These are phyloP conservation scores for Uria lomvia DNA, from an alignment of 2,113 vertebrate species.

Conservation along the genomic window DNA sequence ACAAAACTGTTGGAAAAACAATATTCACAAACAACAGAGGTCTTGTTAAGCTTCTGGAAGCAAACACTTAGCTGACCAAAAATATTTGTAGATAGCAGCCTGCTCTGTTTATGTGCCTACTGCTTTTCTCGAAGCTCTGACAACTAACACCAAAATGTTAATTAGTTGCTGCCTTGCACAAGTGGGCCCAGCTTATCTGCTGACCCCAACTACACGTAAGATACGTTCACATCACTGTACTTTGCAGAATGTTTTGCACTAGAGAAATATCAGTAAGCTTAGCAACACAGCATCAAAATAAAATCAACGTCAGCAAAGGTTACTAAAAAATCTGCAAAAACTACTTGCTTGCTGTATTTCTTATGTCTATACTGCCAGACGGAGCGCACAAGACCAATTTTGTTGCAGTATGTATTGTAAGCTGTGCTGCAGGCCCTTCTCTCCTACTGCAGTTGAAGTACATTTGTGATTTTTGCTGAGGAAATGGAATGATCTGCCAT, in stretches of 20 bases:
- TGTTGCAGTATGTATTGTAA: neutral
- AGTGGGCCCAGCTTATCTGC: neutral
- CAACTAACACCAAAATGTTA: neutral
- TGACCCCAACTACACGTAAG: fast-evolving
- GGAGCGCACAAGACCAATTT: neutral
- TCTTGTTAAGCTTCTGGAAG: neutral
- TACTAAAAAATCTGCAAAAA: neutral
- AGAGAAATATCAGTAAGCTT: neutral
- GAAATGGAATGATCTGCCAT: neutral
- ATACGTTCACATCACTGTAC: neutral
- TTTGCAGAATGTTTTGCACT: neutral
- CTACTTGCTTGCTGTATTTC: neutral
- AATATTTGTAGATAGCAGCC: neutral
- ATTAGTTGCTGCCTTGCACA: neutral
- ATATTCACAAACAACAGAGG: neutral
- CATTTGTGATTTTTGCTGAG: neutral
- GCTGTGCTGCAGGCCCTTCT: neutral
- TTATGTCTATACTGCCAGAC: neutral
- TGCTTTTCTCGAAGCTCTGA: neutral
- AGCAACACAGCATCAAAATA: neutral
- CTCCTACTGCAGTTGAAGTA: neutral
- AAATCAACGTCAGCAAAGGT: neutral
- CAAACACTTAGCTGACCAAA: neutral
- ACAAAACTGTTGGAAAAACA: neutral
- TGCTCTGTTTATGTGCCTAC: neutral